Evolutionary conservation across 2,113 vertebrate genomes (phyloP).

Genomic region (Anser cygnoides): DNA sequence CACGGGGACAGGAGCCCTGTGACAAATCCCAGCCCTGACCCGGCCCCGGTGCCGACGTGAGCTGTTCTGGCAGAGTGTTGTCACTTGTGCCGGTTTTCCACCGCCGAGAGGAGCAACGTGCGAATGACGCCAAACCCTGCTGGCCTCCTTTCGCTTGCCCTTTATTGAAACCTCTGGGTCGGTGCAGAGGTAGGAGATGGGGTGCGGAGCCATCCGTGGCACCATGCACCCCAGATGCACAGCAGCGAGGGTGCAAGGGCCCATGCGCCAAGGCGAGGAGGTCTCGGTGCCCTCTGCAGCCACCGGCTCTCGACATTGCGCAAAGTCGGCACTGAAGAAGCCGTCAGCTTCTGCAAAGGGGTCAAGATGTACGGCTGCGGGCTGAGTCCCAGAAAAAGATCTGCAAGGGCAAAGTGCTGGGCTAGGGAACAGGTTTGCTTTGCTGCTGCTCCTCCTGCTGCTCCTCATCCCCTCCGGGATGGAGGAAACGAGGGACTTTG

Average conservation of each 20-base stretch:
- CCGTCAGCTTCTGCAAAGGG: conserved; percentile 19
- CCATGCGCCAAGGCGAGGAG: rapidly evolving
- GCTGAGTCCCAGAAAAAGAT: conserved; percentile 35
- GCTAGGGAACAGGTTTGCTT: conserved; percentile 8
- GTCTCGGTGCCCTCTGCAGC: not conserved
- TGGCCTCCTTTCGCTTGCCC: conserved; percentile 45
- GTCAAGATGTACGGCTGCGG: not conserved
- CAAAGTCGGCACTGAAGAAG: not conserved
- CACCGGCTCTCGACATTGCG: not conserved
- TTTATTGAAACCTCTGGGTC: not conserved
- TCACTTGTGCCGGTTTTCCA: conserved; percentile 39
- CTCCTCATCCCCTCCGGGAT: conserved; percentile 10
- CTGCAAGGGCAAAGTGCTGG: conserved; percentile 30
- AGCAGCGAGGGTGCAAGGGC: rapidly evolving
- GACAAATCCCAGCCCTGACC: conserved; percentile 9
- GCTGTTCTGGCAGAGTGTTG: conserved; percentile 2
- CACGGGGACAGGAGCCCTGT: not conserved
- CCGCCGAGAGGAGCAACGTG: not conserved
- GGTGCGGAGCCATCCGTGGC: not conserved
- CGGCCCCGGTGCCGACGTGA: not conserved
- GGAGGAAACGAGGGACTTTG: conserved; percentile 43
- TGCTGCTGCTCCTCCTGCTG: conserved; percentile 35
- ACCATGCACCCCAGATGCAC: rapidly evolving
- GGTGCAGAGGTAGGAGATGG: not conserved
- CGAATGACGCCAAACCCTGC: conserved; percentile 42